Evolutionary conservation across 2,888 invertebrate genomes (phyloP), one percentile per base, ranked within the genome.

Genomic region (Melanostoma scalare): DNA sequence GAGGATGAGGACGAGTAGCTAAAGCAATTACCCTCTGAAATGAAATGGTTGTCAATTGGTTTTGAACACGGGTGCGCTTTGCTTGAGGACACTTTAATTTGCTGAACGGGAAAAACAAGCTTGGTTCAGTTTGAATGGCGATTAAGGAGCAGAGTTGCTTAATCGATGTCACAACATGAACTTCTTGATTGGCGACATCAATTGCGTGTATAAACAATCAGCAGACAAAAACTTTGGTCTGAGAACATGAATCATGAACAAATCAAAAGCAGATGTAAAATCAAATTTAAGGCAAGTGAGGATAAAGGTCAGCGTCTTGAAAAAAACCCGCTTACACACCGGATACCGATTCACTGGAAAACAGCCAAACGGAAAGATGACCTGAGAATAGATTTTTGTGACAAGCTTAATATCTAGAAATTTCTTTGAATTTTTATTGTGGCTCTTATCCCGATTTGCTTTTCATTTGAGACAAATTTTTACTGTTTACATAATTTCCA

Each of bases 1-100:
- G 61, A 77, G 63, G 46, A 53, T 20, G 36, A 38, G 31, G 33
- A 60, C 3, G 33, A n/a, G 8, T 5, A 6, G 58, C 50, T 9
- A 35, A 55, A 67, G 53, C 36, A 67, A 67, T 73, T 78, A 67
- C 73, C 46, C 61, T 67, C 20, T 48, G 9, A 61, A 61, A 46
- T 46, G 61, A 46, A 61, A 61, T 46, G 10, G 60, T 60, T 60
- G 60, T 60, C 60, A 60, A 33, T 60, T 60, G 44, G 44, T 61
- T 20, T 61, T 61, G 46, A 46, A 46, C 61, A 61, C 44, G 61
- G 61, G 61, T 61, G 61, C 46, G 46, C 44, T 20, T 20, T 61
- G 61, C 61, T 61, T 61, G 46, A 61, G 61, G 61, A 61, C 20
- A 61, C 61, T 35, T 61, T 61, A 35, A 60, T 60, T 60, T 60